A percentile compares a stretch with the other conserved stretches of the same genome.
phyloP scores from a whole-genome alignment of 2,113 vertebrate genomes.

The Brachypteracias leptosomus region DNA sequence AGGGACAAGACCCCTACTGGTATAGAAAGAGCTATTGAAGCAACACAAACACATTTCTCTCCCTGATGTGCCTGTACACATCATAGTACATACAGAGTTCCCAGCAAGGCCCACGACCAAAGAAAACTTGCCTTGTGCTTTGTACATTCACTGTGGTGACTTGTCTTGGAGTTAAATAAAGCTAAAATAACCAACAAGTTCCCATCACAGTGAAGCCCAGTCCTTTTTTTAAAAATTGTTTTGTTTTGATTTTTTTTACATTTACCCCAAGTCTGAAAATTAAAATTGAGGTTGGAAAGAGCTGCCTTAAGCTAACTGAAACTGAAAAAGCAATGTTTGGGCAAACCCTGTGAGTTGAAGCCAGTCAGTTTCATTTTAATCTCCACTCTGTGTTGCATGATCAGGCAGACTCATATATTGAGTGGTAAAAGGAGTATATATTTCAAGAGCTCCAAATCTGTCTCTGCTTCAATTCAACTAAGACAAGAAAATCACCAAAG shows the following conservation, averaged over 20 bases:
- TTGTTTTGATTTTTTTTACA: not conserved
- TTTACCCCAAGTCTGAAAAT: not conserved
- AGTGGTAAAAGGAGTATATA: not conserved
- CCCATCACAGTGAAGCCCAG: not conserved
- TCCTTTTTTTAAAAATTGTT: not conserved
- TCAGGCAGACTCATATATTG: not conserved
- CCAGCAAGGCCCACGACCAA: not conserved
- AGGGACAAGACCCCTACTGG: not conserved
- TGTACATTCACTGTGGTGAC: not conserved
- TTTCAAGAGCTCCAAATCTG: not conserved
- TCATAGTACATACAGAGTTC: not conserved
- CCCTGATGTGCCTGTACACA: fast-evolving
- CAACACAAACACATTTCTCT: not conserved
- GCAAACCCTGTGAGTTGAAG: not conserved
- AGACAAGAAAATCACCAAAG: not conserved
- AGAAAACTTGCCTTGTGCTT: not conserved
- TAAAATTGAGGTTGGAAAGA: not conserved
- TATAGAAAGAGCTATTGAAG: not conserved
- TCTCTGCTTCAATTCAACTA: not conserved
- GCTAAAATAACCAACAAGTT: not conserved
- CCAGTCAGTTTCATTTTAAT: not conserved
- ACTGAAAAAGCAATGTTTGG: not conserved
- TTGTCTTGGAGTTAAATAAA: not conserved
- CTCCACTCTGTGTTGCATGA: fast-evolving
- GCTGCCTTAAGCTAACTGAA: not conserved